Evolutionary conservation across 2,888 invertebrate species (phyloP).

Genomic region (Cremastobaeus sp.): DNA sequence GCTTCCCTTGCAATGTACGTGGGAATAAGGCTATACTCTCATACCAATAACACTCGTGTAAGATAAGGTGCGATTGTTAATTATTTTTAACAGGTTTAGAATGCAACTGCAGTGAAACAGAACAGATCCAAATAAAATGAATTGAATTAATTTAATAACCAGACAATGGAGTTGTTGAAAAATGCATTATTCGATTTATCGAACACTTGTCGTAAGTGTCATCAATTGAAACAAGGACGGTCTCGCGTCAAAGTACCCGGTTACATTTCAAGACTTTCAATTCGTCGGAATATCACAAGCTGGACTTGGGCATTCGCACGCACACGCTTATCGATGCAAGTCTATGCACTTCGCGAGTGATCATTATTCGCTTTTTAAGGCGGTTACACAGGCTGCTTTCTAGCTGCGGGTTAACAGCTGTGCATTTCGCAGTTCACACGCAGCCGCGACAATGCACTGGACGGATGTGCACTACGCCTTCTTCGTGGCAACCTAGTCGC

Average conservation of each 20-base stretch:
- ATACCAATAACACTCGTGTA: conserved; percentile 29
- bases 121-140: no score
- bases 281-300: conserved; percentile 20
- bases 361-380: conserved; percentile 68
- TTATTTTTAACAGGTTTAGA: conserved; percentile 16
- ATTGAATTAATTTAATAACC: no score
- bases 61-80: conserved; percentile 22
- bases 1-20: conserved; percentile 64
- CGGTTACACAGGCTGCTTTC: conserved; percentile 69
- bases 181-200: no score
- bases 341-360: conserved; percentile 47
- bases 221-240: conserved; percentile 21
- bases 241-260: conserved; percentile 46
- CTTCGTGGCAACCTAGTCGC: conserved; percentile 49
- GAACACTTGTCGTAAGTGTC: conserved; percentile 11
- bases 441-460: conserved; percentile 65
- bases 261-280: no score
- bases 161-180: no score
- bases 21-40: conserved; percentile 54
- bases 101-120: background rate
- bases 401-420: conserved; percentile 75
- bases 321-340: conserved; percentile 23
- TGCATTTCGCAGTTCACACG: conserved; percentile 66
- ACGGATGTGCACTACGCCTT: conserved; percentile 51
- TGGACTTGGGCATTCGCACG: conserved; percentile 22